Conservation (phyloP, 1,140 invertebrate species). For the Augochlora pura region DNA sequence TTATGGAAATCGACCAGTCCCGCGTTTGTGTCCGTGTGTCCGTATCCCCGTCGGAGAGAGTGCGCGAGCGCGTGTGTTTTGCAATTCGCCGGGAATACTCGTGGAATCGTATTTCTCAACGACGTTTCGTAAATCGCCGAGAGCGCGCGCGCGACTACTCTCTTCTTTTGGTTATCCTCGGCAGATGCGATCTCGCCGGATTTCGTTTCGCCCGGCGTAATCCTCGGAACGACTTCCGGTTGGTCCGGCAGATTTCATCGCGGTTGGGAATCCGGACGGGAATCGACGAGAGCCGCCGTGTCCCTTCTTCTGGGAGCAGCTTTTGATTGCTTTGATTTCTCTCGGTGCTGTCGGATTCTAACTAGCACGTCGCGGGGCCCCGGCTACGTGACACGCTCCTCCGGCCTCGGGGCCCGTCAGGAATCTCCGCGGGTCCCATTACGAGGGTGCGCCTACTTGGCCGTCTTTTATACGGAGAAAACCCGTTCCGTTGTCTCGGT, state of each 20-base stretch:
- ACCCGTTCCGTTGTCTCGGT: slow-evolving; percentile 58
- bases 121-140: background rate
- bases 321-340: slow-evolving; percentile 54
- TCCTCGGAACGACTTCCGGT: background rate
- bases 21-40: too few species aligned
- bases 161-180: background rate
- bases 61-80: background rate
- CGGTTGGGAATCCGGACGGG: slow-evolving; percentile 33
- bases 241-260: slow-evolving; percentile 7
- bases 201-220: background rate
- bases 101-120: background rate
- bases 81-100: background rate
- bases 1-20: background rate
- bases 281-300: slow-evolving; percentile 20
- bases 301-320: background rate
- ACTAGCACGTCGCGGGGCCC: slow-evolving; percentile 53
- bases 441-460: slow-evolving; percentile 66
- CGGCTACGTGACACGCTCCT: slow-evolving; percentile 57
- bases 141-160: too few species aligned
- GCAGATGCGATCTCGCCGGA: background rate
- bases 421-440: slow-evolving; percentile 64
- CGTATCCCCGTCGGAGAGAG: too few species aligned
- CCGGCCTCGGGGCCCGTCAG: slow-evolving; percentile 60
- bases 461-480: slow-evolving; percentile 62
- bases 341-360: slow-evolving; percentile 38